Evolutionary conservation across 2,888 invertebrate genomes (phyloP).

Genomic region (Zeuzera pyrina): DNA sequence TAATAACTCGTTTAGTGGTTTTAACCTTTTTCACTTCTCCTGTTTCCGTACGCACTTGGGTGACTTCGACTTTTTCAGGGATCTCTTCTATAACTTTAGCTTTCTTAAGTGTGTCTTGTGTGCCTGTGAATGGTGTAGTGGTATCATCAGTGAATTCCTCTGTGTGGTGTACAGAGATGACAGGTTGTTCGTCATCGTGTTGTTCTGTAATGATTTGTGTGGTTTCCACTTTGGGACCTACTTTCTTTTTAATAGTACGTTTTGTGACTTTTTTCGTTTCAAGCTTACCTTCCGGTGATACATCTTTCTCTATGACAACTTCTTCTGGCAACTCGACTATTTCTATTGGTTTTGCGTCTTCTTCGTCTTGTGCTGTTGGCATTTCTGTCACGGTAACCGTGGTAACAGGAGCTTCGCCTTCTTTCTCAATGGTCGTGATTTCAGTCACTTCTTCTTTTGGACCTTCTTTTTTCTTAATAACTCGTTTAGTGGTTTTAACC

Average conservation of each 20-base stretch:
- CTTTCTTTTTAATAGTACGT: constrained; percentile 45
- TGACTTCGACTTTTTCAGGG: constrained; percentile 46
- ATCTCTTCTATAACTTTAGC: constrained; percentile 15
- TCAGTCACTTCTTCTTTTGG: constrained; percentile 10
- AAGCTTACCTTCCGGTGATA: constrained; percentile 24
- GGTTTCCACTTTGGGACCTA: constrained; percentile 29
- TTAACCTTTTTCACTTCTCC: constrained; percentile 19
- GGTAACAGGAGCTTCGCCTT: constrained; percentile 16
- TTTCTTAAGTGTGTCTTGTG: constrained; percentile 15
- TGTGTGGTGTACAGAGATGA: constrained; percentile 41
- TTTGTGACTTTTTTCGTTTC: constrained; percentile 35
- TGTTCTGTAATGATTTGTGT: constrained; percentile 21
- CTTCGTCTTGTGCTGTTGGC: constrained; percentile 28
- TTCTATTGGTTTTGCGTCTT: constrained; percentile 13
- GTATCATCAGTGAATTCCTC: constrained; percentile 23
- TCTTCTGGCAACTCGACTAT: constrained; percentile 37
- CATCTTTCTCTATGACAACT: constrained; percentile 24
- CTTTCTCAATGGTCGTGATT: constrained; percentile 19
- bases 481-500: constrained; percentile 20
- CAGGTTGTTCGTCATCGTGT: constrained; percentile 26
- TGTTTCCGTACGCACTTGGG: constrained; percentile 28
- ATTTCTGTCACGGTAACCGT: constrained; percentile 6
- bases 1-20: constrained; percentile 41
- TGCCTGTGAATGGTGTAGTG: constrained; percentile 19
- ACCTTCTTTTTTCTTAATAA: constrained; percentile 19